Base-by-base conservation (phyloP, 1,140 invertebrate species). In the Papilio machaon region DNA sequence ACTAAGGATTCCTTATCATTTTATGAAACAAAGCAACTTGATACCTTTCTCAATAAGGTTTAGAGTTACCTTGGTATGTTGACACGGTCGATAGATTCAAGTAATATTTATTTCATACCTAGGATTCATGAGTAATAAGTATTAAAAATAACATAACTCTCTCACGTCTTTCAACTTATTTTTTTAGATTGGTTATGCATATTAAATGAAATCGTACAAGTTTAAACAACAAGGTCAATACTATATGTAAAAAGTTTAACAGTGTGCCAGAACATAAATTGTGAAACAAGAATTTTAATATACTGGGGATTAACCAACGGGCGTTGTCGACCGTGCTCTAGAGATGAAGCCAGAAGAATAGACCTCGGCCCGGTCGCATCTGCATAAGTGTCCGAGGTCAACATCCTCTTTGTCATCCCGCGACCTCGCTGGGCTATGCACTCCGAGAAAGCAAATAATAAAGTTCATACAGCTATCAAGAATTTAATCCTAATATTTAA, bases 361-460 rank as follows among this genome's bases (percentile, higher is more conserved):
- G 85, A 83, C 83, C 82, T 81, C 81, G 84, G 84, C 83, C 87
- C 85, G 83, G 84, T 85, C 81, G 79, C 85, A 89, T 89, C 87
- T 88, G 86, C 89, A 90, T 89, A 90, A 89, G 84, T 89, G 85
- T 86, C 64, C 49, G 85, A 82, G 88, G 85, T 89, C 87, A 87
- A 85, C 85, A 86, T 84, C 86, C 88, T 85, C 17, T 19, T 64
- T 82, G 85, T 86, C 88, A 89, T 86, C 84, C 81, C 81, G 82
- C 80, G 82, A 64, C 81, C 82, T 64, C 58, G 17, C 49, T 1
- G 8, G 5, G 49, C 23, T 43, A 38, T 60, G 52, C 49, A 74
- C 52, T 58, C 8, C 11, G 54, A 70, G 47, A 80, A 60, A 67
- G 77, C 77, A 49, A 75, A 75, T 73, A 73, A 73, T 46, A 38